phyloP scores from a whole-genome alignment of 2,797 vertebrate genomes.

The Crenuchus spilurus region DNA sequence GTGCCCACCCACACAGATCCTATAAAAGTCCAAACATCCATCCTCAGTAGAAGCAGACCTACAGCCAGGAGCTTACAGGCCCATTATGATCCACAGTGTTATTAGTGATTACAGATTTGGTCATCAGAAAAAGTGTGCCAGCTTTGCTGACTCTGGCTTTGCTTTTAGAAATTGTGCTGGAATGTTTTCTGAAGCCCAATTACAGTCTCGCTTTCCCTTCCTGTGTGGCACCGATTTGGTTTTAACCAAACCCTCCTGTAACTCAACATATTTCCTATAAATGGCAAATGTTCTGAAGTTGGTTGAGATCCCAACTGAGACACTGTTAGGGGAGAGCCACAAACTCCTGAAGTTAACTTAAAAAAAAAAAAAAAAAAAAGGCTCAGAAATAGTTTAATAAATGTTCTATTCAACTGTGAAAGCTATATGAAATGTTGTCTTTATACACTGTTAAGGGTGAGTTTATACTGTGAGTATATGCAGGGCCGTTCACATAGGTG shows the following conservation, averaged over 20 bases:
- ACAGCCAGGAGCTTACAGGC: background rate
- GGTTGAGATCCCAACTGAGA: background rate
- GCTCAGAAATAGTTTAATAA: background rate
- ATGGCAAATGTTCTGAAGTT: background rate
- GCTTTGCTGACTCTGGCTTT: background rate
- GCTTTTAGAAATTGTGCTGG: background rate
- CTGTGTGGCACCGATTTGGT: background rate
- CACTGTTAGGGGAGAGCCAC: background rate
- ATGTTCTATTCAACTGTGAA: too few relatives aligned
- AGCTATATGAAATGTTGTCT: too few relatives aligned
- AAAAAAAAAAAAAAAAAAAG: background rate
- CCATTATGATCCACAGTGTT: background rate
- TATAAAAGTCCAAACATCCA: background rate
- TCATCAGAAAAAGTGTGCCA: too few relatives aligned
- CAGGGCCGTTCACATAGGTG: too few relatives aligned
- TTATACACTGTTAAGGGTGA: too few relatives aligned
- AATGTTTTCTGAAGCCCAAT: conserved; percentile 1
- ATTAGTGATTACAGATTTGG: too few relatives aligned
- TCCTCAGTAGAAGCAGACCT: background rate
- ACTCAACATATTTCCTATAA: background rate
- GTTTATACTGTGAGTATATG: too few relatives aligned
- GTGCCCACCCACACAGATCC: conserved; percentile 5
- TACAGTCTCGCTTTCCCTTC: background rate
- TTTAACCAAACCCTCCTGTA: background rate
- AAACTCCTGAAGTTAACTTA: background rate